Conservation (phyloP, 2,797 vertebrate genomes). For the Sebastes kiyomatsui region DNA sequence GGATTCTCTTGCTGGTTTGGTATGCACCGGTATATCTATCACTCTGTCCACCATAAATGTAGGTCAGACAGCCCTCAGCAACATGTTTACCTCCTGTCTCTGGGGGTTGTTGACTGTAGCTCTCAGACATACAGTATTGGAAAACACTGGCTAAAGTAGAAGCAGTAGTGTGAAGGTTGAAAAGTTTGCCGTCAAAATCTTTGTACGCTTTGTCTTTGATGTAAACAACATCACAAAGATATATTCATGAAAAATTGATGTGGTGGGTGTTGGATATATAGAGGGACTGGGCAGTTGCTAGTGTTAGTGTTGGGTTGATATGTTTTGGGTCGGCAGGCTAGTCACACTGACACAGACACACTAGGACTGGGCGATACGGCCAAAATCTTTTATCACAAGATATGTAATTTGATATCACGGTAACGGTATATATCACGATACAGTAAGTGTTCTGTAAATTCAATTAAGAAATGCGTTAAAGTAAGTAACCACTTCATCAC, state of each 20-base stretch:
- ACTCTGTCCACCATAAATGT: neutral
- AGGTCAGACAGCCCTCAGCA: neutral
- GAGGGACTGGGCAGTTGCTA: neutral
- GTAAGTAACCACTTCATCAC: rapidly evolving
- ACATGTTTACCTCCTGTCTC: neutral
- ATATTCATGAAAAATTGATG: neutral
- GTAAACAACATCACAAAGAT: neutral
- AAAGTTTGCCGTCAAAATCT: neutral
- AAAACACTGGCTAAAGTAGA: neutral
- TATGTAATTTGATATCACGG: too few relatives aligned
- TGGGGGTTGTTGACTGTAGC: neutral
- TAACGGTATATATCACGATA: too few relatives aligned
- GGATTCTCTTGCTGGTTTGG: neutral
- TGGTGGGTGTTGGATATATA: neutral
- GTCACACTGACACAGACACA: neutral
- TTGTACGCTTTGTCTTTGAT: neutral
- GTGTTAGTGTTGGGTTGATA: neutral
- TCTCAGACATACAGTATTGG: neutral
- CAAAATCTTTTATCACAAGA: too few relatives aligned
- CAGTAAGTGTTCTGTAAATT: too few relatives aligned
- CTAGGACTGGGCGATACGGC: too few relatives aligned
- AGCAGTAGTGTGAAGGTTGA: neutral
- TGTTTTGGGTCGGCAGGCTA: neutral
- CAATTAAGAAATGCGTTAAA: too few relatives aligned
- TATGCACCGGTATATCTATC: neutral